Conservation (phyloP, 2,113 vertebrate species). For the Aegithalos caudatus region DNA sequence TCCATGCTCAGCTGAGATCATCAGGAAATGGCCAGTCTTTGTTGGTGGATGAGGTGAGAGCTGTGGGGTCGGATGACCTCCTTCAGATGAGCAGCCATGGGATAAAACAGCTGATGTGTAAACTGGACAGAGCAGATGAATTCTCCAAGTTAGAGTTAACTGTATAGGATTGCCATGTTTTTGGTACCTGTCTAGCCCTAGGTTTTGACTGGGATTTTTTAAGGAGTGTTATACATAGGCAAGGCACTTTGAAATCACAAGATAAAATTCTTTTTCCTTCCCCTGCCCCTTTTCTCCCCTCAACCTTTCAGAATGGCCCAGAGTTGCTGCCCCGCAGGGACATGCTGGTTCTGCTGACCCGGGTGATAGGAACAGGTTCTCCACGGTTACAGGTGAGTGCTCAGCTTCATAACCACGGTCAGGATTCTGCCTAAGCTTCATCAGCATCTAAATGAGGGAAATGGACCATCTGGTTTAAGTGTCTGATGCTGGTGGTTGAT, state of each 20-base stretch:
- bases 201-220: neutral
- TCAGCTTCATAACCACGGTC: neutral
- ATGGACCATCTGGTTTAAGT: neutral
- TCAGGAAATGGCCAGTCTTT: constrained; percentile 27
- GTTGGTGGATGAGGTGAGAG: constrained; percentile 85
- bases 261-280: neutral
- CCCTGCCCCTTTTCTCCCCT: neutral
- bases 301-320: constrained; percentile 82
- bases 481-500: neutral
- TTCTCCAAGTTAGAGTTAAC: neutral
- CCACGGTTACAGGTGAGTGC: constrained; percentile 87
- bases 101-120: neutral
- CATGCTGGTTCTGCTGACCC: constrained; percentile 89
- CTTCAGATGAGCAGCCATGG: neutral
- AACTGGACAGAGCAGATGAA: neutral
- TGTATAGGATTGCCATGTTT: neutral
- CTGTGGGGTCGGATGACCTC: neutral
- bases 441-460: neutral
- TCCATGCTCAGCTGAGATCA: constrained; percentile 87
- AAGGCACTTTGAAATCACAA: neutral
- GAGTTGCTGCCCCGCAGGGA: constrained; percentile 90
- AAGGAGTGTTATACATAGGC: neutral
- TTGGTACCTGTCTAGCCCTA: neutral
- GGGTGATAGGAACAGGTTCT: constrained; percentile 83
- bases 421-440: neutral